phyloP scores from a whole-genome alignment of 2,888 invertebrate genomes.

The Cryptophagus acutangulus region DNA sequence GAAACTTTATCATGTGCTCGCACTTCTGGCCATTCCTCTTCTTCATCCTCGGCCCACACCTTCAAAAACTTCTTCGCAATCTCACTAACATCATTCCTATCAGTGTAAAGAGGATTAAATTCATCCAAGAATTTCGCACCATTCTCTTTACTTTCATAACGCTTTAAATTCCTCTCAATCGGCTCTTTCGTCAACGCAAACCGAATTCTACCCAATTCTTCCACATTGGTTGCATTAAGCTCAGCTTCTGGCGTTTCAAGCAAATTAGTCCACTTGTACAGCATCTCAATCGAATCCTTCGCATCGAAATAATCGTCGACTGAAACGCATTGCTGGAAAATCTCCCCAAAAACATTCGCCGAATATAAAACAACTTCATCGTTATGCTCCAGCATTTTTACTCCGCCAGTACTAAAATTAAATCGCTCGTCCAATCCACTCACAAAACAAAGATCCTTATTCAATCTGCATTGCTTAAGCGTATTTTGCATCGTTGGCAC shows the following conservation, averaged over 20 bases:
- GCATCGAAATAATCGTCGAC: constrained; percentile 10
- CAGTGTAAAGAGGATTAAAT: too few species aligned
- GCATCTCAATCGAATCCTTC: constrained; percentile 13
- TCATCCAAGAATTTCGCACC: constrained; percentile 21
- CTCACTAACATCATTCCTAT: constrained; percentile 22
- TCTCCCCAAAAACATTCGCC: constrained; percentile 28
- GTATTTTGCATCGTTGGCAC: constrained; percentile 26
- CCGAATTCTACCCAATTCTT: constrained; percentile 20
- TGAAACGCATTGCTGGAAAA: constrained; percentile 30
- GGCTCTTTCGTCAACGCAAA: constrained; percentile 18
- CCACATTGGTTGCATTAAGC: constrained; percentile 23
- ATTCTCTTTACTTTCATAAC: constrained; percentile 9
- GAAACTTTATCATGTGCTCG: constrained; percentile 29
- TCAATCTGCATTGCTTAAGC: constrained; percentile 20
- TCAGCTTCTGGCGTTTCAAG: constrained; percentile 17
- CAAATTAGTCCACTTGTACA: constrained; percentile 24
- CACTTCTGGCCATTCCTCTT: constrained; percentile 26
- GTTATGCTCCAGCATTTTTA: constrained; percentile 26
- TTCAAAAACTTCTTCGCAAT: constrained; percentile 29
- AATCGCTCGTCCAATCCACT: constrained; percentile 22
- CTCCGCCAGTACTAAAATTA: constrained; percentile 24
- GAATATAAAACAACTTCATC: constrained; percentile 23
- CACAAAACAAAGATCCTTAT: constrained; percentile 20
- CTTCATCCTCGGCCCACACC: constrained; percentile 30
- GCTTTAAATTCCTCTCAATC: constrained; percentile 11